Evolutionary conservation across 2,113 vertebrate genomes (phyloP).

Genomic region (Eublepharis macularius): DNA sequence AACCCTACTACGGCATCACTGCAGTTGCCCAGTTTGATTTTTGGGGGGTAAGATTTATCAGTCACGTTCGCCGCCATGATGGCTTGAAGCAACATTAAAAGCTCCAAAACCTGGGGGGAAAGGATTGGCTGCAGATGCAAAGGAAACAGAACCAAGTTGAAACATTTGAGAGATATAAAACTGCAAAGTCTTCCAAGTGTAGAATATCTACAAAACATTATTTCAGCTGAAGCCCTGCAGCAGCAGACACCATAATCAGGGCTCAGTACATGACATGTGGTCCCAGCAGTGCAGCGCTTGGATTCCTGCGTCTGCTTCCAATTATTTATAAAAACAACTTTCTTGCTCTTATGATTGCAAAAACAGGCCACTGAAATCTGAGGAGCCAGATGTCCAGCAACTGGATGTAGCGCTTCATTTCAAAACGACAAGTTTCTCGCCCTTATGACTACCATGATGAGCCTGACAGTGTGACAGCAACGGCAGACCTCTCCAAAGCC

Average conservation of each 20-base stretch:
- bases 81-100: background rate
- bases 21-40: background rate
- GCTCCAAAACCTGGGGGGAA: background rate
- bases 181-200: background rate
- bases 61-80: background rate
- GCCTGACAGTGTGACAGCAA: background rate
- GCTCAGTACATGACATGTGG: no score
- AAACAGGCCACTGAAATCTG: background rate
- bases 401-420: no score
- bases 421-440: background rate
- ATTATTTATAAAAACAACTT: background rate
- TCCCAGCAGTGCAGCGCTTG: background rate
- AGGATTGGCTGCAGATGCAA: background rate
- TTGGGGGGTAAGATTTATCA: background rate
- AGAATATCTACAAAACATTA: background rate
- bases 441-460: background rate
- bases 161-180: background rate
- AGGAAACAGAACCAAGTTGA: background rate
- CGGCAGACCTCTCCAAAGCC: no score
- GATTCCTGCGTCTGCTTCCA: background rate
- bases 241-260: background rate
- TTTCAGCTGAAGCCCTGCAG: background rate
- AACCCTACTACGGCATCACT: no score
- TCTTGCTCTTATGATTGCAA: background rate
- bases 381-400: no score